Conservation (phyloP, 1,140 invertebrate genomes). For the Nephotettix cincticeps region DNA sequence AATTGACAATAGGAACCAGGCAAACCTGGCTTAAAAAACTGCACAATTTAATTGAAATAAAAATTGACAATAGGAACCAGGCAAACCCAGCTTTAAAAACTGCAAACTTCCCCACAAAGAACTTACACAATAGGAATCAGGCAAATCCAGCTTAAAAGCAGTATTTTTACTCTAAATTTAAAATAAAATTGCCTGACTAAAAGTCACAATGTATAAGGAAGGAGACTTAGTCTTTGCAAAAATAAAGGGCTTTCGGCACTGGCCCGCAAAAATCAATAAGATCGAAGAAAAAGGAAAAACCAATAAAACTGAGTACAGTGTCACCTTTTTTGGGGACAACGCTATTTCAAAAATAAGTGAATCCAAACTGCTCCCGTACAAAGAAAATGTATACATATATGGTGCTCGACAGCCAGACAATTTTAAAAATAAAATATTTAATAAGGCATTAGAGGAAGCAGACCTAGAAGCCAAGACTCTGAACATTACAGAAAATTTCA, state of each 20-base stretch:
- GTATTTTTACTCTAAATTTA: not conserved
- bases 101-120: no score
- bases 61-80: no score
- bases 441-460: not conserved
- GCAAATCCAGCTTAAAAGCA: not conserved
- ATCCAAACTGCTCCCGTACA: not conserved
- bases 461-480: not conserved
- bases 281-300: not conserved
- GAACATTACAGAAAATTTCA: no score
- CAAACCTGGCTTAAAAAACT: no score
- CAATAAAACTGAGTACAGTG: not conserved
- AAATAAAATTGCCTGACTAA: no score
- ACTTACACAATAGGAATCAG: not conserved
- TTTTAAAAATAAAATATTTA: conserved; percentile 8
- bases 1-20: not conserved
- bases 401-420: no score
- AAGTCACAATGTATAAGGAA: not conserved
- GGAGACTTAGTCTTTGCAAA: not conserved
- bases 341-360: not conserved
- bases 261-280: not conserved
- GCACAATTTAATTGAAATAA: no score
- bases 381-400: no score
- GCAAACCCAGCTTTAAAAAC: no score
- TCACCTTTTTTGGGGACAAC: not conserved
- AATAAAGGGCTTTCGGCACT: no score